These are phyloP conservation scores for Sarcophaga bullata DNA, from an alignment of 1,140 invertebrate species.

Conservation along the genomic window DNA sequence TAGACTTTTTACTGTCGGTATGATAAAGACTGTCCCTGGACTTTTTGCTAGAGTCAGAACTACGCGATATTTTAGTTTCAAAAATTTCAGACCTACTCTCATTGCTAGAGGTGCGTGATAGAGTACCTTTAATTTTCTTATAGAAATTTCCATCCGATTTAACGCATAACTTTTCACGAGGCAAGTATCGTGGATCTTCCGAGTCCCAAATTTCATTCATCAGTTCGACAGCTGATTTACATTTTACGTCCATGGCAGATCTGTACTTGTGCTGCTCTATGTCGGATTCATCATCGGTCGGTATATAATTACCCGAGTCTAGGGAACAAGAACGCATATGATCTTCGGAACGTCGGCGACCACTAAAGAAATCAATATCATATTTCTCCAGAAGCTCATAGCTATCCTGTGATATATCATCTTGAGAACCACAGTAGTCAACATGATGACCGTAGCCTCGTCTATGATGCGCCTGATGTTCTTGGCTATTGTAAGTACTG, in stretches of 20 bases:
- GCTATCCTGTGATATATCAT: slow-evolving; percentile 88
- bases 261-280: slow-evolving; percentile 68
- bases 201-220: slow-evolving; percentile 73
- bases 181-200: slow-evolving; percentile 75
- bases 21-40: slow-evolving; percentile 72
- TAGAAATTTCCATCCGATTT: slow-evolving; percentile 76
- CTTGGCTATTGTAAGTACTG: slow-evolving; percentile 71
- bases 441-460: slow-evolving; percentile 71
- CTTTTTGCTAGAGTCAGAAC: slow-evolving; percentile 73
- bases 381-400: slow-evolving; percentile 85
- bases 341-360: slow-evolving; percentile 59
- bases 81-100: slow-evolving; percentile 76
- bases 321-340: slow-evolving; percentile 74
- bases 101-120: slow-evolving; percentile 73
- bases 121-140: slow-evolving; percentile 72
- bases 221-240: slow-evolving; percentile 69
- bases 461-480: slow-evolving; percentile 66
- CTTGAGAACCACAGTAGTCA: slow-evolving; percentile 78
- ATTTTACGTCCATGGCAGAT: slow-evolving; percentile 67
- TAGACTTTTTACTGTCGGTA: slow-evolving; percentile 72
- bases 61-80: slow-evolving; percentile 72
- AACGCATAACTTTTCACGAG: slow-evolving; percentile 73
- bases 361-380: slow-evolving; percentile 71
- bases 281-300: slow-evolving; percentile 73
- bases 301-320: slow-evolving; percentile 76